Conservation (phyloP, 2,888 invertebrate species). For the Drosophila parthenogenetica region DNA sequence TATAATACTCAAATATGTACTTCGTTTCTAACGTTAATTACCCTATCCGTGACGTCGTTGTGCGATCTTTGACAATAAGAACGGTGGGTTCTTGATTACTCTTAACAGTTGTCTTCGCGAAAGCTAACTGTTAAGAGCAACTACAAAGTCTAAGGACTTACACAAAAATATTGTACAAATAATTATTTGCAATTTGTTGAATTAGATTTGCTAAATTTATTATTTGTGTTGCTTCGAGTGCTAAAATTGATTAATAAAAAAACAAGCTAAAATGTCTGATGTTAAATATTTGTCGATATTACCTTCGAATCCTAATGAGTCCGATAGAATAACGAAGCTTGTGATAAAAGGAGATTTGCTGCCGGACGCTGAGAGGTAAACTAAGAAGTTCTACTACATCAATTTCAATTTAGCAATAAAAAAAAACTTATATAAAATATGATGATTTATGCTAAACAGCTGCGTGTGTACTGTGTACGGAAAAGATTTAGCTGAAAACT, state of each 20-base stretch:
- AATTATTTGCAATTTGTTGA: slow-evolving; percentile 43
- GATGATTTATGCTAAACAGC: slow-evolving; percentile 39
- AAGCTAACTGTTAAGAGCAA: slow-evolving; percentile 38
- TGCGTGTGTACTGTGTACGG: slow-evolving; percentile 9
- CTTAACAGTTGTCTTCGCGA: slow-evolving; percentile 53
- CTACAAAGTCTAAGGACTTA: slow-evolving; percentile 8
- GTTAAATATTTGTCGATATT: slow-evolving; percentile 72
- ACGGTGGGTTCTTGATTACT: slow-evolving; percentile 24
- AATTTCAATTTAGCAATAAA: slow-evolving; percentile 40
- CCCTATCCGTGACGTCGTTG: slow-evolving; percentile 61
- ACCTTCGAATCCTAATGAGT: slow-evolving; percentile 66
- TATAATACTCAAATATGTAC: slow-evolving; percentile 46
- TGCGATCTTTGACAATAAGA: slow-evolving; percentile 50
- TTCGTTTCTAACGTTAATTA: slow-evolving; percentile 36
- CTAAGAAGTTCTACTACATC: slow-evolving; percentile 21
- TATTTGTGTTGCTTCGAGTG: slow-evolving; percentile 7
- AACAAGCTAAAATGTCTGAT: slow-evolving; percentile 64
- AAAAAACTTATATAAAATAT: background rate
- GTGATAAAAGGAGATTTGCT: slow-evolving; percentile 76
- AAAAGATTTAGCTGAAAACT: slow-evolving; percentile 2
- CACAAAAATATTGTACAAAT: background rate
- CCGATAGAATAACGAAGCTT: slow-evolving; percentile 72
- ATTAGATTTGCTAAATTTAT: slow-evolving; percentile 27
- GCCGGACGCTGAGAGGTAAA: slow-evolving; percentile 82
- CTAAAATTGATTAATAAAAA: background rate